Evolutionary conservation across 2,797 vertebrate genomes (phyloP), one percentile per base, ranked within the genome.

Genomic region (Coranthus polyacanthus): DNA sequence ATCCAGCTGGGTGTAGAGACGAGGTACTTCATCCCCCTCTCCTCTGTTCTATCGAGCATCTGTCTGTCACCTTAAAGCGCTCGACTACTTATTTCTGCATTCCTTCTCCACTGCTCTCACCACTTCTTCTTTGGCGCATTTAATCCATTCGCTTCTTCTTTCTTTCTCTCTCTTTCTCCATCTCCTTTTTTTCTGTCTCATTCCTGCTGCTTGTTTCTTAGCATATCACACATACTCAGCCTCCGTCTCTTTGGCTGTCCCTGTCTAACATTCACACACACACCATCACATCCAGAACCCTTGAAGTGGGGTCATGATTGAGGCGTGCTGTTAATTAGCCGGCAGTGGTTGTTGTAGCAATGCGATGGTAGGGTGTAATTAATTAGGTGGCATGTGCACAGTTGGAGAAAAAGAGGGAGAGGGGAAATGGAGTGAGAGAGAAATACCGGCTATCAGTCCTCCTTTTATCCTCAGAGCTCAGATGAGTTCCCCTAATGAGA

Each of bases 311-410:
- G 86, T 91, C 90, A 87, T 71, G 87, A 85, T 81, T 83, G 89
- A 90, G 88, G 80, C 80, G 69, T 90, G 84, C 88, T 75, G 89
- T 82, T 92, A 91, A 92, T 91, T 92, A 91, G 86, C 84, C 78
- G 12, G 73, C 87, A 91, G 87, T 83, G 81, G 88, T 84, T 91
- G 88, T 90, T 89, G 88, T 80, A 85, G 86, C 81, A 72, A 85
- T 88, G 88, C 70, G 59, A 83, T 90, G 86, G 87, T 87, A 67
- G 88, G 88, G 82, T 86, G 86, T 92, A 91, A 91, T 91, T 92
- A 91, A 91, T 92, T 92, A 90, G 85, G 83, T 87, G 87, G 89
- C 84, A 72, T 88, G 83, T 69, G 79, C 87, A 81, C 88, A 89
- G 84, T 87, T 69, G 85, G 83, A 80, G 88, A 77, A 85, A 86